These are phyloP conservation scores for Teleopsis dalmanni DNA, from an alignment of 1,140 invertebrate genomes.

Conservation along the genomic window DNA sequence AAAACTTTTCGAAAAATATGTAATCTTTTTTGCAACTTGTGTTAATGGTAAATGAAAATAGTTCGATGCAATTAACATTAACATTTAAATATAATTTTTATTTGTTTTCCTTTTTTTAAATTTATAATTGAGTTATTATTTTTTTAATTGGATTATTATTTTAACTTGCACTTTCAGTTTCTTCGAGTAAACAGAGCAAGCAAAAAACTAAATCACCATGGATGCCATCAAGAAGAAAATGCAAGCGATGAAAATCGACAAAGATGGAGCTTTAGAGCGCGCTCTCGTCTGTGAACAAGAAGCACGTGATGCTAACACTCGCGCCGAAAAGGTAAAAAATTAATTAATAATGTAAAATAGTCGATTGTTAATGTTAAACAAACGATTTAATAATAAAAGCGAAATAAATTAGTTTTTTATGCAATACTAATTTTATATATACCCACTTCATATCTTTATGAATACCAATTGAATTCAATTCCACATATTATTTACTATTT, in stretches of 20 bases:
- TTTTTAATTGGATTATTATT: neutral
- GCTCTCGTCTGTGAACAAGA: slow-evolving; percentile 88
- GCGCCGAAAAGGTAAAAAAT: slow-evolving; percentile 76
- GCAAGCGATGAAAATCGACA: slow-evolving; percentile 99
- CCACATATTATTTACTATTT: neutral
- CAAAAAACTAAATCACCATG: slow-evolving; percentile 62
- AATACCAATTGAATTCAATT: neutral
- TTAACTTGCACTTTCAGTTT: slow-evolving; percentile 32
- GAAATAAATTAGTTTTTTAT: neutral
- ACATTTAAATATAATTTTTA: no score
- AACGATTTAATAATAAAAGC: no score
- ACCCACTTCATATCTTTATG: neutral
- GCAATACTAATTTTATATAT: neutral
- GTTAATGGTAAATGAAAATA: no score
- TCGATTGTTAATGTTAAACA: no score
- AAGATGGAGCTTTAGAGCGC: slow-evolving; percentile 95
- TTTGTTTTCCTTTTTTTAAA: no score
- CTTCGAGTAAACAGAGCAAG: slow-evolving; percentile 40
- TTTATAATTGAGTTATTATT: no score
- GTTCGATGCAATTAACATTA: no score
- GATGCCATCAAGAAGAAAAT: slow-evolving; percentile 99
- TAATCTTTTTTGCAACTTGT: no score
- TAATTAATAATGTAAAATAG: neutral
- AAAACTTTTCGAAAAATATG: no score
- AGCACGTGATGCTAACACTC: slow-evolving; percentile 85